Evolutionary conservation across 2,113 vertebrate genomes (phyloP).

Genomic region (Periophthalmodon schlosseri): DNA sequence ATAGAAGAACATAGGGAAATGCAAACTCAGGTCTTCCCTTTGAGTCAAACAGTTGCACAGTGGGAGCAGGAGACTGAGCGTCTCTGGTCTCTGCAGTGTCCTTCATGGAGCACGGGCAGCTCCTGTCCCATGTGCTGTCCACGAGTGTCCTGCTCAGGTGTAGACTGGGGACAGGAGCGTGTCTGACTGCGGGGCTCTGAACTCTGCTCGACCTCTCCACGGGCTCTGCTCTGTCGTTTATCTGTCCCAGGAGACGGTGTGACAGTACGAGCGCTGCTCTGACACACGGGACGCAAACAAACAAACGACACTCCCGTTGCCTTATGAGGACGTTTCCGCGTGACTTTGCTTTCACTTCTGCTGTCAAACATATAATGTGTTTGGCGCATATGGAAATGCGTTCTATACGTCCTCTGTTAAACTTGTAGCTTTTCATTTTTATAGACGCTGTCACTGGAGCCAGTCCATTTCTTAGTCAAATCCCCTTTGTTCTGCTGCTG

Average conservation of each 20-base stretch:
- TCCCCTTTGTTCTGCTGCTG: slow-evolving; percentile 56
- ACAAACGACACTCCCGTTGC: slow-evolving; percentile 12
- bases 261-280: slow-evolving; percentile 35
- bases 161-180: slow-evolving; percentile 24
- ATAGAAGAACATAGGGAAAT: too few relatives aligned
- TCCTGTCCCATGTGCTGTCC: slow-evolving; percentile 8
- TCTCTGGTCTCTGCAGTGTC: slow-evolving; percentile 6
- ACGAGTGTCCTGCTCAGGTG: background rate
- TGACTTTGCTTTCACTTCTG: slow-evolving; percentile 57
- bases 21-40: too few relatives aligned
- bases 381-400: slow-evolving; percentile 36
- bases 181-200: slow-evolving; percentile 33
- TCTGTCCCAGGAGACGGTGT: slow-evolving; percentile 48
- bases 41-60: background rate
- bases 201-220: slow-evolving; percentile 54
- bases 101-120: background rate
- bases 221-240: slow-evolving; percentile 56
- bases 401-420: slow-evolving; percentile 36
- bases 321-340: background rate
- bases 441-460: slow-evolving; percentile 40
- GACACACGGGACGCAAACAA: slow-evolving; percentile 5
- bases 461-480: slow-evolving; percentile 57
- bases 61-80: slow-evolving; percentile 17
- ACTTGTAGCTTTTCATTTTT: slow-evolving; percentile 48
- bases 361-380: slow-evolving; percentile 15